Conservation (phyloP, 2,797 vertebrate genomes). For the Rhynchotus rufescens region DNA sequence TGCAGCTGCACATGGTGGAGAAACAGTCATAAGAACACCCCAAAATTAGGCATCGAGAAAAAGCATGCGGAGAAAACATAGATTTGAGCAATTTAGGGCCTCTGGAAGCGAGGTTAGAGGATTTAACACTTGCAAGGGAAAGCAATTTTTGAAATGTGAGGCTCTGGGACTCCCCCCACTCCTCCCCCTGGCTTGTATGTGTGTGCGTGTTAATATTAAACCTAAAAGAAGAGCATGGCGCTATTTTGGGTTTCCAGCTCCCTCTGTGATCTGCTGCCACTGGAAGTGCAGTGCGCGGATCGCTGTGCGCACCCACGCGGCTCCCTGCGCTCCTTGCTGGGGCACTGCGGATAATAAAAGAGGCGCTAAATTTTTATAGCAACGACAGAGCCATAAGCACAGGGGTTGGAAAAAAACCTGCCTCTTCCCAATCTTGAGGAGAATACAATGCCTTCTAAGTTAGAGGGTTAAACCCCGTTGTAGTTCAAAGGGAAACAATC, state of each 20-base stretch:
- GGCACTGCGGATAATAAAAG: background rate
- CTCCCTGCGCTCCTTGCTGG: no score
- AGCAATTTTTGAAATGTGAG: background rate
- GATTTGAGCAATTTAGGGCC: background rate
- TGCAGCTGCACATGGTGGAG: background rate
- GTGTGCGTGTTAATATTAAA: background rate
- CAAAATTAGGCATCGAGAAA: background rate
- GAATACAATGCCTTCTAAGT: background rate
- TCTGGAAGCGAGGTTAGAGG: background rate
- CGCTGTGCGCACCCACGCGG: no score
- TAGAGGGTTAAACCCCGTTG: background rate
- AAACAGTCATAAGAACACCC: background rate
- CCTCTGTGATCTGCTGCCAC: background rate
- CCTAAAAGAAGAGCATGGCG: background rate
- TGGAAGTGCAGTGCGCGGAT: no score
- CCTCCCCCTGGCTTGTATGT: background rate
- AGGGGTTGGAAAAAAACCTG: background rate
- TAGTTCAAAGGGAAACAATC: rapidly evolving
- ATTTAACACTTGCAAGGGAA: background rate
- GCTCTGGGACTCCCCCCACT: background rate
- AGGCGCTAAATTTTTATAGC: background rate
- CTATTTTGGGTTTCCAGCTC: background rate
- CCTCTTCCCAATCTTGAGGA: background rate
- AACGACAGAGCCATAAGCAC: background rate
- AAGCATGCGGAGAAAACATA: rapidly evolving